Evolutionary conservation across 2,113 vertebrate genomes (phyloP).

Genomic region (Coptodon bakossiorum): DNA sequence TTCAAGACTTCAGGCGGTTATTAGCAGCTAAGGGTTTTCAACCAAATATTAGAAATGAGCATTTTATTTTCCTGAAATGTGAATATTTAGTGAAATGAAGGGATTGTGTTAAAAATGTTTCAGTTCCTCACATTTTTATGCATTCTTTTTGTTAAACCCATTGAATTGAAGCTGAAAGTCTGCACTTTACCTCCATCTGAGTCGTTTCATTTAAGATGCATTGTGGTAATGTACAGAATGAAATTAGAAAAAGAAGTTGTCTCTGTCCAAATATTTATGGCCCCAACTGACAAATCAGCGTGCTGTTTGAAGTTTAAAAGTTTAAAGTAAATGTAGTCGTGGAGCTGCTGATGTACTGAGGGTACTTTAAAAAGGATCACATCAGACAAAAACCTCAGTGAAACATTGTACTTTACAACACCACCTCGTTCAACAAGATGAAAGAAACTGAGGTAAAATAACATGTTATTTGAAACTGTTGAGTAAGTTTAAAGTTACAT

Average conservation of each 20-base stretch:
- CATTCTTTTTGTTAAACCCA: background rate
- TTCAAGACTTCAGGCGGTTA: background rate
- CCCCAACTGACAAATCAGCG: background rate
- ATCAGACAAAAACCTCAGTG: background rate
- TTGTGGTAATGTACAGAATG: background rate
- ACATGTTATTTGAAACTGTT: background rate
- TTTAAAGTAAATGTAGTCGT: background rate
- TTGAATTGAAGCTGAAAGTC: background rate
- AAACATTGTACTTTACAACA: background rate
- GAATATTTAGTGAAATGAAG: background rate
- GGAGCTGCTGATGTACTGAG: background rate
- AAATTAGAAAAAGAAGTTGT: background rate
- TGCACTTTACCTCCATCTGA: background rate
- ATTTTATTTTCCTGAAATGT: background rate
- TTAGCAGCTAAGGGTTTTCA: rapidly evolving
- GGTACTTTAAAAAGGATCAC: background rate
- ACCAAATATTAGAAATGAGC: background rate
- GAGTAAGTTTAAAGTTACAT: background rate
- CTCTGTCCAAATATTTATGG: background rate
- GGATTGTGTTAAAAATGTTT: background rate
- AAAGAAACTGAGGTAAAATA: background rate
- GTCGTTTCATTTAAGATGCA: background rate
- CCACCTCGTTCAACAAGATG: background rate
- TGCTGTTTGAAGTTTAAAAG: background rate
- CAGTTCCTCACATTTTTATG: background rate